Percentiles rank a stretch among this genome's conserved stretches.
These are phyloP conservation scores for Eurystomus gularis DNA, from an alignment of 2,113 vertebrate species.

Conservation along the genomic window DNA sequence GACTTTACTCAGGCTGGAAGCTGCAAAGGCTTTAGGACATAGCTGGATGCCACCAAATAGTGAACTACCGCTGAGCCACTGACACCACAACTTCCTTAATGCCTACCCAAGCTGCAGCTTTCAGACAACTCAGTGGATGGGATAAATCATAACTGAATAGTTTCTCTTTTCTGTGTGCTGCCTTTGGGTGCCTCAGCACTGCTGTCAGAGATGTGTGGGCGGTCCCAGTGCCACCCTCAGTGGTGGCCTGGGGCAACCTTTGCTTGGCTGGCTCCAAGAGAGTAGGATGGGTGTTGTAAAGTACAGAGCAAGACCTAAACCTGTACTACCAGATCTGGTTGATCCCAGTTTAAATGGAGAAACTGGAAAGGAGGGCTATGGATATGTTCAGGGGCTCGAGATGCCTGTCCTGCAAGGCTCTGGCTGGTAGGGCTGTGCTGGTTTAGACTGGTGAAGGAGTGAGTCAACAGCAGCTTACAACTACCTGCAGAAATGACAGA, in stretches of 20 bases:
- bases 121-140: not conserved
- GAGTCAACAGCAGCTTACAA: not conserved
- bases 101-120: not conserved
- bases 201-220: not conserved
- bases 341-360: not conserved
- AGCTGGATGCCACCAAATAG: not conserved
- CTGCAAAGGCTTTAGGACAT: not conserved
- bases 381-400: not conserved
- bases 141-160: not conserved
- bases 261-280: not conserved
- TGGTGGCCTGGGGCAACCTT: not conserved
- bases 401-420: not conserved
- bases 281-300: not conserved
- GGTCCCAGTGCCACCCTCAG: not conserved
- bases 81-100: not conserved
- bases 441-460: not conserved
- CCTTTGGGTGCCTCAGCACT: not conserved
- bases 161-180: not conserved
- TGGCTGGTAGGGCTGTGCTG: not conserved
- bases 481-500: not conserved
- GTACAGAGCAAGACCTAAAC: not conserved
- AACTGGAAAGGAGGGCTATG: not conserved
- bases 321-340: not conserved
- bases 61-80: not conserved
- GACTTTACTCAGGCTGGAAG: not conserved